Conservation (phyloP, 2,888 invertebrate species). For the Nycteola revayana region DNA sequence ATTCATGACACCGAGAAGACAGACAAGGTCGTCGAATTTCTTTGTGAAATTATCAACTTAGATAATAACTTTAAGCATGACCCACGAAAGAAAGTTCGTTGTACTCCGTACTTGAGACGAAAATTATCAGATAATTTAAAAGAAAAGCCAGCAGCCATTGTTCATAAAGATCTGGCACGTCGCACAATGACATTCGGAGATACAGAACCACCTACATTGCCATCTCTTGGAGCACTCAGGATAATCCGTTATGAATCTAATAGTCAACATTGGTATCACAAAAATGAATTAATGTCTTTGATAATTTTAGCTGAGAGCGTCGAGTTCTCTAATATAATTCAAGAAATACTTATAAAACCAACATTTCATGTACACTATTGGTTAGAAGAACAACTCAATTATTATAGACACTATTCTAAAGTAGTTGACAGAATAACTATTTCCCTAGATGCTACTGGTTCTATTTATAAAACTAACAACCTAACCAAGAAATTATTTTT, state of each 20-base stretch:
- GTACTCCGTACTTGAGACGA: constrained; percentile 15
- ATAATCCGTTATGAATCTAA: constrained; percentile 14
- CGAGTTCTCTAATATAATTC: constrained; percentile 13
- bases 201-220: constrained; percentile 15
- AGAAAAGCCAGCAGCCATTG: constrained; percentile 14
- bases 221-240: constrained; percentile 13
- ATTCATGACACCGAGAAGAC: constrained; percentile 16
- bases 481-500: constrained; percentile 14
- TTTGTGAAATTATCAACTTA: constrained; percentile 14
- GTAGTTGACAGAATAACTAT: constrained; percentile 18
- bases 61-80: constrained; percentile 14
- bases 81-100: constrained; percentile 9
- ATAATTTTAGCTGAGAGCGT: constrained; percentile 13
- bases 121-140: constrained; percentile 15
- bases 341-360: constrained; percentile 15
- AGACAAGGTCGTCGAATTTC: constrained; percentile 14
- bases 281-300: constrained; percentile 14
- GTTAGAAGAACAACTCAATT: constrained; percentile 16
- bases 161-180: constrained; percentile 17
- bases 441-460: constrained; percentile 17
- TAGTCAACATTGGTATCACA: constrained; percentile 12
- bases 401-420: constrained; percentile 15
- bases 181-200: constrained; percentile 15
- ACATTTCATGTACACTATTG: constrained; percentile 17
- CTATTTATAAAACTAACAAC: constrained; percentile 7